These are phyloP conservation scores for Sminthopsis crassicaudata DNA, from an alignment of 2,113 vertebrate species.

Conservation along the genomic window DNA sequence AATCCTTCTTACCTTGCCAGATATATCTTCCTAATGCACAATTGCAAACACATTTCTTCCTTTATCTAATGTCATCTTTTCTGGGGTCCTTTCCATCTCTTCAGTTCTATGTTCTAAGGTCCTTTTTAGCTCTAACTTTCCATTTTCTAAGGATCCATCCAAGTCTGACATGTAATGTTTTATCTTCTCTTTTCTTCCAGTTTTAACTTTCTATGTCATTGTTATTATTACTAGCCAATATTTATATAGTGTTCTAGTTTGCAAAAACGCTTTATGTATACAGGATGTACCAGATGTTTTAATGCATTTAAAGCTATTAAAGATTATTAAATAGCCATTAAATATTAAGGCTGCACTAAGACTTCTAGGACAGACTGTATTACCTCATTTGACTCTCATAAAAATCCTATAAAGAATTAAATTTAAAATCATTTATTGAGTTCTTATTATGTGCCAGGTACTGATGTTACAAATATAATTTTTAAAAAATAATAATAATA, in stretches of 20 bases:
- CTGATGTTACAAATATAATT: background rate
- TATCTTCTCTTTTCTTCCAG: background rate
- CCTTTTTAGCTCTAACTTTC: background rate
- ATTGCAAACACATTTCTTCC: background rate
- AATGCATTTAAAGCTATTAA: background rate
- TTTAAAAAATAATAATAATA: background rate
- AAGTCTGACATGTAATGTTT: background rate
- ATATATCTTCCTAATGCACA: background rate
- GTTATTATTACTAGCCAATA: background rate
- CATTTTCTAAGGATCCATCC: background rate
- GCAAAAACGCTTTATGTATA: background rate
- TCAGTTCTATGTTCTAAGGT: background rate
- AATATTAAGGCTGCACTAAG: background rate
- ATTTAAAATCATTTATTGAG: background rate
- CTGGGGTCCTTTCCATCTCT: background rate
- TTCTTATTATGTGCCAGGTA: background rate
- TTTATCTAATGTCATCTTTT: background rate
- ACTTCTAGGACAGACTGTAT: background rate
- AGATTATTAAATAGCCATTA: background rate
- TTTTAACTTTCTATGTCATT: background rate
- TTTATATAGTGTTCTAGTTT: background rate
- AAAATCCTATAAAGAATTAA: background rate
- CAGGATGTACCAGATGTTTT: background rate
- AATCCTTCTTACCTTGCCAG: background rate
- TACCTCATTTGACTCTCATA: background rate